A percentile compares a stretch with the other conserved stretches of the same genome.
These are phyloP conservation scores for Sebastes fasciatus DNA, from an alignment of 2,113 vertebrate genomes.

Conservation along the genomic window DNA sequence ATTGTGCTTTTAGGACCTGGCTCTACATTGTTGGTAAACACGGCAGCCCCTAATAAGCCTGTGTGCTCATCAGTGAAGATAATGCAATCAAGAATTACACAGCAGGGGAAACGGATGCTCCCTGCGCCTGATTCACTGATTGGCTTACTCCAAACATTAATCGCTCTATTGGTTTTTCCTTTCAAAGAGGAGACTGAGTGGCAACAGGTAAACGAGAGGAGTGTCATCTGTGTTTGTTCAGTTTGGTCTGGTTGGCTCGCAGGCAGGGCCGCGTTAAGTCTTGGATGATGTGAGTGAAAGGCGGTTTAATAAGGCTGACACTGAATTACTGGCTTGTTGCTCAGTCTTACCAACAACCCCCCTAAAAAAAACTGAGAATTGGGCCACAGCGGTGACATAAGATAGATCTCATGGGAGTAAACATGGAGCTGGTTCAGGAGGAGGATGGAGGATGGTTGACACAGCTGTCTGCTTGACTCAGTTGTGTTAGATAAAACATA, in stretches of 20 bases:
- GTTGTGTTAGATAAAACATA: not conserved
- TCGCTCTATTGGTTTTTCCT: slow-evolving; percentile 61
- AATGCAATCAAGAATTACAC: slow-evolving; percentile 64
- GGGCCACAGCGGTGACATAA: slow-evolving; percentile 6
- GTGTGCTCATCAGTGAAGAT: slow-evolving; percentile 34
- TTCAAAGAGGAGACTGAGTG: slow-evolving; percentile 29
- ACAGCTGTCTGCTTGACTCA: slow-evolving; percentile 12
- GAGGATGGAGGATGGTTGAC: slow-evolving; percentile 14
- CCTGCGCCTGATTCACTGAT: slow-evolving; percentile 35
- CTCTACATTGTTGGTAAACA: slow-evolving; percentile 30
- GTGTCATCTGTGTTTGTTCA: slow-evolving; percentile 53
- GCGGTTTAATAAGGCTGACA: slow-evolving; percentile 32
- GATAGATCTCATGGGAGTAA: slow-evolving; percentile 16
- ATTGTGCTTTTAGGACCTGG: slow-evolving; percentile 34
- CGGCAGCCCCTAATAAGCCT: slow-evolving; percentile 16
- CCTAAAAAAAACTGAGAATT: not conserved
- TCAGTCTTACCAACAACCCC: slow-evolving; percentile 11
- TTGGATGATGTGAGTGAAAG: slow-evolving; percentile 18
- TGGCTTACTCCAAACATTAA: slow-evolving; percentile 59
- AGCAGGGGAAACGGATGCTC: slow-evolving; percentile 51
- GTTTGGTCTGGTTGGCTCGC: slow-evolving; percentile 14
- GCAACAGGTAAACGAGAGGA: slow-evolving; percentile 43
- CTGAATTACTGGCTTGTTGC: slow-evolving; percentile 39
- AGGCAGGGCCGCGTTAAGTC: slow-evolving; percentile 22
- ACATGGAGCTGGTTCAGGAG: not conserved